Evolutionary conservation across 2,113 vertebrate genomes (phyloP).

Genomic region (Callithrix jacchus): DNA sequence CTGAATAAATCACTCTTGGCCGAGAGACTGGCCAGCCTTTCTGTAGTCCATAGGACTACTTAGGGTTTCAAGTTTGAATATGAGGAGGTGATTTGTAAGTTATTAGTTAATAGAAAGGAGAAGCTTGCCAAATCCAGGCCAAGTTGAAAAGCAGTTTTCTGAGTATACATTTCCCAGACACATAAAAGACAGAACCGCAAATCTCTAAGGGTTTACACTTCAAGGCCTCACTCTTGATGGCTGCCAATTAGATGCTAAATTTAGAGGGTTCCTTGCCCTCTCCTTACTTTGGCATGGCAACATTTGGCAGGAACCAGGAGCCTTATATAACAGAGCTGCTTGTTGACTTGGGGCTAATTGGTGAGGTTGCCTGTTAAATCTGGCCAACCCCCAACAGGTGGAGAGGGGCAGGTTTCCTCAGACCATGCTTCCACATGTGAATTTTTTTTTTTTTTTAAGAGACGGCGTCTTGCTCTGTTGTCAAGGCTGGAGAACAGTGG

Average conservation of each 20-base stretch:
- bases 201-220: slow-evolving; percentile 26
- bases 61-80: background rate
- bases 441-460: background rate
- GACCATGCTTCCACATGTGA: background rate
- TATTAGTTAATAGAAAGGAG: background rate
- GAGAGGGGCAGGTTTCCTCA: background rate
- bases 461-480: background rate
- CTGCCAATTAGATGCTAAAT: slow-evolving; percentile 53
- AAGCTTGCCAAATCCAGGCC: slow-evolving; percentile 38
- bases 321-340: slow-evolving; percentile 23
- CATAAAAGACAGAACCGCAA: background rate
- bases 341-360: slow-evolving; percentile 49
- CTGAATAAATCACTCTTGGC: background rate
- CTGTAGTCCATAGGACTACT: background rate
- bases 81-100: background rate
- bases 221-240: slow-evolving; percentile 41
- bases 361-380: slow-evolving; percentile 31
- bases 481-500: background rate
- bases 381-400: slow-evolving; percentile 33
- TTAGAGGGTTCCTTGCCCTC: slow-evolving; percentile 19
- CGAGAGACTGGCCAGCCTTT: background rate
- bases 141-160: background rate
- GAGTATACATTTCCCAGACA: slow-evolving; percentile 14
- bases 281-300: slow-evolving; percentile 44
- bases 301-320: slow-evolving; percentile 22